phyloP scores from a whole-genome alignment of 2,888 invertebrate genomes.

The Acholoe squamosa region DNA sequence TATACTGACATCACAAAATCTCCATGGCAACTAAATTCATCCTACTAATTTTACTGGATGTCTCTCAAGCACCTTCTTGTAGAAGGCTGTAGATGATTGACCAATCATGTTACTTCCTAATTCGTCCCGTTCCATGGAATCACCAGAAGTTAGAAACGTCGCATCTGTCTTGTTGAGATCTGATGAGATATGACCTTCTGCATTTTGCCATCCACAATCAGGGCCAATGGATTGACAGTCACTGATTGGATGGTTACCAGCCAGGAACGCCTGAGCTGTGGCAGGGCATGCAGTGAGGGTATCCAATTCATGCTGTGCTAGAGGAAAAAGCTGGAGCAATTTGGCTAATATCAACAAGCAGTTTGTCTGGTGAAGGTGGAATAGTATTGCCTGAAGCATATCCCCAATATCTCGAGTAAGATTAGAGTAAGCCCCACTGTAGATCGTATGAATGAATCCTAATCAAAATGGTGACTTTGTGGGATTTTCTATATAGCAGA shows the following conservation, averaged over 20 bases:
- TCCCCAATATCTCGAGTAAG: too few species aligned
- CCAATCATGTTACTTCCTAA: neutral
- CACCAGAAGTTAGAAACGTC: neutral
- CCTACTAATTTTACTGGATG: too few species aligned
- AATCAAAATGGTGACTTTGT: too few species aligned
- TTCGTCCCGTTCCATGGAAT: neutral
- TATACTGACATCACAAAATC: too few species aligned
- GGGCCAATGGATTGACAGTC: neutral
- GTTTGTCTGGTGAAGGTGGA: neutral
- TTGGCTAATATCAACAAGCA: neutral
- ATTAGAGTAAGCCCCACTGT: too few species aligned
- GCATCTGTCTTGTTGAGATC: neutral
- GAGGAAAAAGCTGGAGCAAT: conserved; percentile 13
- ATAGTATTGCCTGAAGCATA: too few species aligned
- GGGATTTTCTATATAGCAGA: too few species aligned
- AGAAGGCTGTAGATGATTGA: neutral
- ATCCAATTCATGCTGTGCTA: neutral
- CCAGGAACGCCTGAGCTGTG: neutral
- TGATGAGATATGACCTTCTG: neutral
- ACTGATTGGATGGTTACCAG: conserved; percentile 15
- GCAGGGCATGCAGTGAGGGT: neutral
- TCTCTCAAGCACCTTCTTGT: neutral
- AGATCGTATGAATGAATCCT: too few species aligned
- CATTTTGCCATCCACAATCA: neutral
- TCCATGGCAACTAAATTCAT: too few species aligned